Percentiles rank a stretch among this genome's conserved stretches.
These are phyloP conservation scores for Apteryx owenii DNA, from an alignment of 2,113 vertebrate genomes.

Conservation along the genomic window DNA sequence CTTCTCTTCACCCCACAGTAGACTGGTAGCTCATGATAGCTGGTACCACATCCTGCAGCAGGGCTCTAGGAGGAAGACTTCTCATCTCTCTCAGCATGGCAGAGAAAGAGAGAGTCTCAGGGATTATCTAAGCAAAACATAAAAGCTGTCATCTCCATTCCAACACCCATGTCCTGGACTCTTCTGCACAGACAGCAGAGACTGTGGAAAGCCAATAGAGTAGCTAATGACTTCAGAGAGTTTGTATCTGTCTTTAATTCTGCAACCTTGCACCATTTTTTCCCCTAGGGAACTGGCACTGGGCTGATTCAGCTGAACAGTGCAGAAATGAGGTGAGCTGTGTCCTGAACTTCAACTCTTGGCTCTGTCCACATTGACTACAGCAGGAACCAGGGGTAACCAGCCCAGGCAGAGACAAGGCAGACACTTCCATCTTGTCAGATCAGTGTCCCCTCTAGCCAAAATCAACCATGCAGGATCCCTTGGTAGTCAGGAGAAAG, in stretches of 20 bases:
- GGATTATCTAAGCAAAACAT: neutral
- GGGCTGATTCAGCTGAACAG: conserved; percentile 12
- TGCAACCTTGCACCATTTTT: neutral
- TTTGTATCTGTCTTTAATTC: neutral
- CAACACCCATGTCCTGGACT: neutral
- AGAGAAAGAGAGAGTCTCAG: neutral
- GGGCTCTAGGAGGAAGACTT: neutral
- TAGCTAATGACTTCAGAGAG: neutral
- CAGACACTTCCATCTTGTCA: neutral
- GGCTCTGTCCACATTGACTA: neutral
- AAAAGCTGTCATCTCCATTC: neutral
- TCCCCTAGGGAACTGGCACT: neutral
- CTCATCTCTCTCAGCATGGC: neutral
- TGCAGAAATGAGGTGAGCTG: neutral
- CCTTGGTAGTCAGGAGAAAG: neutral
- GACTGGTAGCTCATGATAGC: neutral
- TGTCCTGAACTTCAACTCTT: neutral
- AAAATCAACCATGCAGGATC: neutral
- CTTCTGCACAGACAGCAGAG: neutral
- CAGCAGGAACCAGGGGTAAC: neutral
- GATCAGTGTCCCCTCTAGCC: neutral
- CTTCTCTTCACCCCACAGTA: neutral
- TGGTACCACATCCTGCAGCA: neutral
- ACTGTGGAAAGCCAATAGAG: neutral
- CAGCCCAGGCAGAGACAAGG: neutral